phyloP scores from a whole-genome alignment of 2,888 invertebrate species.

The Tanytarsus gracilentus region DNA sequence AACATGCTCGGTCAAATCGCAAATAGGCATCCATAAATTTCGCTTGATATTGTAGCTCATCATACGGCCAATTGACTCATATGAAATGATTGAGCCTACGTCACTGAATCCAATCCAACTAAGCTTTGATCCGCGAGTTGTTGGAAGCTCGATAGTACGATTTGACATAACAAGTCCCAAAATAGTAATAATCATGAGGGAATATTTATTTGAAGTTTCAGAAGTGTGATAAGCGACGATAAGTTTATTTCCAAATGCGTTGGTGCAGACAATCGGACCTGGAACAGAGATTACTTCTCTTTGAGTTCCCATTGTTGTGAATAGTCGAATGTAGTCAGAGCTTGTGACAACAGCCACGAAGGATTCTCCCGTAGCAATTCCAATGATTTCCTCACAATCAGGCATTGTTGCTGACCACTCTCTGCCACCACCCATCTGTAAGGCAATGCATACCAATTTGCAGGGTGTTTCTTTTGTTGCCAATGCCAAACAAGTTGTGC shows the following conservation, averaged over 20 bases:
- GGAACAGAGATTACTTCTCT: conserved; percentile 62
- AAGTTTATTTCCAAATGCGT: conserved; percentile 53
- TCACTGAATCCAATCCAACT: conserved; percentile 75
- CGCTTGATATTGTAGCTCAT: conserved; percentile 60
- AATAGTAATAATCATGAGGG: conserved; percentile 31
- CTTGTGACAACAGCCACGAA: conserved; percentile 73
- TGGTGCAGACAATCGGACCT: conserved; percentile 62
- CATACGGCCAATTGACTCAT: conserved; percentile 69
- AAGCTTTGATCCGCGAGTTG: conserved; percentile 57
- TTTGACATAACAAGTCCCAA: conserved; percentile 43
- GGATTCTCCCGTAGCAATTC: conserved; percentile 56
- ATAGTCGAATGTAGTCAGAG: conserved; percentile 67
- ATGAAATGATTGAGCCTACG: conserved; percentile 65
- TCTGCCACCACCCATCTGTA: conserved; percentile 62
- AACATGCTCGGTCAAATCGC: conserved; percentile 61
- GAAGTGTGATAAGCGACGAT: conserved; percentile 56
- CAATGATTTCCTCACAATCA: conserved; percentile 66
- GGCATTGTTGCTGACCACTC: conserved; percentile 79
- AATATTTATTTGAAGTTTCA: conserved; percentile 12
- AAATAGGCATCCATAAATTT: conserved; percentile 71
- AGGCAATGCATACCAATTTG: conserved; percentile 64
- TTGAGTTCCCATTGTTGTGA: conserved; percentile 80
- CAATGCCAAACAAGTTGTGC: conserved; percentile 66
- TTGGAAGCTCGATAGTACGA: conserved; percentile 51
- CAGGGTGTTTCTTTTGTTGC: conserved; percentile 60